These are phyloP conservation scores for Salarias fasciatus DNA, from an alignment of 2,797 vertebrate species.

Conservation along the genomic window DNA sequence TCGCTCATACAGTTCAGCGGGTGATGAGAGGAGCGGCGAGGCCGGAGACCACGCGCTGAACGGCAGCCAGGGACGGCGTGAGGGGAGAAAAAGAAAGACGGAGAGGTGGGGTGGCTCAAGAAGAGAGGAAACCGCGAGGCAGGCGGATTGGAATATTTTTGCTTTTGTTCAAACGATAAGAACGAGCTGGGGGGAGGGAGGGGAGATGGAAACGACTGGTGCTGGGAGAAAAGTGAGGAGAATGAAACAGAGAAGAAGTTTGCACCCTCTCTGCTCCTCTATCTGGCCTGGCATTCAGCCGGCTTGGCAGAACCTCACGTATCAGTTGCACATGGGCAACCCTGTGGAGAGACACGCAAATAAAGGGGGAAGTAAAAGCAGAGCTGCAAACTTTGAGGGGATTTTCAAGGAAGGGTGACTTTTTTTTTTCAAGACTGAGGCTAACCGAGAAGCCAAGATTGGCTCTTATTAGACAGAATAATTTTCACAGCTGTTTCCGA, in stretches of 20 bases:
- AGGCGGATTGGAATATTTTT: slow-evolving; percentile 25
- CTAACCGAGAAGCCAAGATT: slow-evolving; percentile 47
- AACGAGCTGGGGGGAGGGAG: slow-evolving; percentile 21
- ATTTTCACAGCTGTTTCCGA: slow-evolving; percentile 80
- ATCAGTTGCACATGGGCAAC: slow-evolving; percentile 60
- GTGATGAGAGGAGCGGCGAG: slow-evolving; percentile 51
- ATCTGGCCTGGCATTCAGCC: slow-evolving; percentile 63
- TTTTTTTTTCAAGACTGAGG: slow-evolving; percentile 37
- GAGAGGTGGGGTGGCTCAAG: neutral
- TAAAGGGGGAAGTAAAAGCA: slow-evolving; percentile 51
- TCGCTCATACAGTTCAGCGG: slow-evolving; percentile 32
- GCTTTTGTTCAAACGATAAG: slow-evolving; percentile 29
- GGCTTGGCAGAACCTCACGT: neutral
- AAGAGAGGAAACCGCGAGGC: neutral
- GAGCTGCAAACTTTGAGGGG: slow-evolving; percentile 49
- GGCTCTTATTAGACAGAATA: slow-evolving; percentile 58
- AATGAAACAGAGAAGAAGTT: slow-evolving; percentile 50
- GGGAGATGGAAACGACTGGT: slow-evolving; percentile 52
- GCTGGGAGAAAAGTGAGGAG: slow-evolving; percentile 46
- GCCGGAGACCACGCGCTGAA: slow-evolving; percentile 52
- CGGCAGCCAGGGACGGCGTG: slow-evolving; percentile 48
- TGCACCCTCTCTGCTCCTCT: slow-evolving; percentile 53
- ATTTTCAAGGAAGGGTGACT: slow-evolving; percentile 45
- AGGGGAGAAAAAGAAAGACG: slow-evolving; percentile 27
- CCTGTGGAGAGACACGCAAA: slow-evolving; percentile 40